phyloP scores from a whole-genome alignment of 2,113 vertebrate species.

The Pteropus alecto region DNA sequence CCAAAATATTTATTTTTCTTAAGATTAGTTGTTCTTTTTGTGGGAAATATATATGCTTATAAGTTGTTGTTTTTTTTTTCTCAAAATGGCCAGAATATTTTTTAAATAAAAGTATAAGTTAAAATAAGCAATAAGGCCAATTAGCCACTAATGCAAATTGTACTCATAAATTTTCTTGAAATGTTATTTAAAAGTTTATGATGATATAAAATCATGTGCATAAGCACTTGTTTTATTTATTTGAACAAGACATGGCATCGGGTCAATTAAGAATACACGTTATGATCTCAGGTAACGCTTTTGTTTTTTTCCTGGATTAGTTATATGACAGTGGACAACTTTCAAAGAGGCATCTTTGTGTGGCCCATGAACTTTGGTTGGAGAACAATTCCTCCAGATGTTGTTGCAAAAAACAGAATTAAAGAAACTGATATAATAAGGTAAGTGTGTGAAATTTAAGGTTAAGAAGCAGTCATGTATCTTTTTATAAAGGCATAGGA shows the following conservation, averaged over 20 bases:
- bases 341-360: slow-evolving; percentile 95
- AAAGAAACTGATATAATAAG: slow-evolving; percentile 93
- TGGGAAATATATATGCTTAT: background rate
- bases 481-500: background rate
- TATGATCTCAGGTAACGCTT: background rate
- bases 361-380: slow-evolving; percentile 99
- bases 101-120: background rate
- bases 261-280: background rate
- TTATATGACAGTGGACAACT: slow-evolving; percentile 97
- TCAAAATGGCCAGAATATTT: background rate
- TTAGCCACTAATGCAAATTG: background rate
- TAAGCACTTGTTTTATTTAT: background rate
- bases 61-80: background rate
- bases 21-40: background rate
- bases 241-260: background rate
- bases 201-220: background rate
- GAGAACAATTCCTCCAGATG: slow-evolving; percentile 89
- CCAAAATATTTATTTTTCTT: slow-evolving; percentile 7
- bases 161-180: background rate
- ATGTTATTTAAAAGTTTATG: background rate
- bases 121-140: background rate
- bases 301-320: slow-evolving; percentile 76
- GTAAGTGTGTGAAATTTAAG: slow-evolving; percentile 76
- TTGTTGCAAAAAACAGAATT: slow-evolving; percentile 89
- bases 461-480: background rate